Evolutionary conservation across 2,888 invertebrate species (phyloP), one percentile per base, ranked within the genome.

Genomic region (Sinelater perroti): DNA sequence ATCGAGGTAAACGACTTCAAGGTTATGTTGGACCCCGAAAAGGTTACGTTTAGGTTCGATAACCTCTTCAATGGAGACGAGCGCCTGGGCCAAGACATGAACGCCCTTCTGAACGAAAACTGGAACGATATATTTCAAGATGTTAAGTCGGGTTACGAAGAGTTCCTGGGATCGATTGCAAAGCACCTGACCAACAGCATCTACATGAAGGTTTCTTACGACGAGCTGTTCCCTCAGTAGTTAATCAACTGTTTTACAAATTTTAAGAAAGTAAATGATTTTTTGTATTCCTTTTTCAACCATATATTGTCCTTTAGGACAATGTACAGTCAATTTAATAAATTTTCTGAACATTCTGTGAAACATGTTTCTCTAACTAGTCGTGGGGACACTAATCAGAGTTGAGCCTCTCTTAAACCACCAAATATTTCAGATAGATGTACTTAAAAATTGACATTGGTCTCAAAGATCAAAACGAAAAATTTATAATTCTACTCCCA

Each of bases 1-100:
- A 83, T 88, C 82, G 85, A 82, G 68, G 77, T 88, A 2, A 81
- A 80, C 26, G 85, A 86, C 30, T 90, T 87, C 71, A 79, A 77
- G 1, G 82, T 89, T 1, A 82, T 83, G 49, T 84, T 90, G 68
- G 73, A 80, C 1, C 89, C 90, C 0, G 80, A 84, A 65, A 79
- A 78, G 18, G 85, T 89, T 1, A 71, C 78, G 1, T 79, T 87
- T 64, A 70, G 85, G 53, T 90, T 90, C 70, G 83, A 86, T 21
- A 89, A 90, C 70, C 81, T 90, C 0, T 90, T 76, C 57, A 71
- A 75, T 50, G 75, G 76, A 0, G 73, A 76, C 40, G 55, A 70
- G 31, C 58, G 68, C 17, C 58, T 77, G 8, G 75, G 75, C 0
- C 56, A 62, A 3, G 71, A 74, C 50, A 67, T 77, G 33, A 75